Percentiles rank a stretch among this genome's conserved stretches.
These are phyloP conservation scores for Erpetoichthys calabaricus DNA, from an alignment of 2,797 vertebrate species.

Conservation along the genomic window DNA sequence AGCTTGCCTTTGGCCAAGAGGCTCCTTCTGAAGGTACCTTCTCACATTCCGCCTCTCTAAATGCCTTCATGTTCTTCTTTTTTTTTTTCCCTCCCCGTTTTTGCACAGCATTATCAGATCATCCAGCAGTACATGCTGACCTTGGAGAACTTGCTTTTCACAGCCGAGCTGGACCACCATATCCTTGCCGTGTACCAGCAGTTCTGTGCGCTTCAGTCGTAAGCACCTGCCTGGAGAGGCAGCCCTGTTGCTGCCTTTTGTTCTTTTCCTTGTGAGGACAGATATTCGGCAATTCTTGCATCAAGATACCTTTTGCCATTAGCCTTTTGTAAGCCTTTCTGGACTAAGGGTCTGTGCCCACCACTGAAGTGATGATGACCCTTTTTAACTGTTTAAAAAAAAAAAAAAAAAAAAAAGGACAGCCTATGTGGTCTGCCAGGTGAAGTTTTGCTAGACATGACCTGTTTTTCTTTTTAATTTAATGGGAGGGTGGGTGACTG, in stretches of 20 bases:
- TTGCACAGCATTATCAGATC: slow-evolving; percentile 76
- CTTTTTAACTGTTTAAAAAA: background rate
- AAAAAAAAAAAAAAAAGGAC: background rate
- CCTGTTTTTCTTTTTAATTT: background rate
- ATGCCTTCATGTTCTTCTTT: no score
- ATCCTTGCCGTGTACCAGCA: slow-evolving; percentile 95
- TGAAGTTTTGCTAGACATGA: slow-evolving; percentile 14
- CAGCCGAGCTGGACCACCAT: slow-evolving; percentile 87
- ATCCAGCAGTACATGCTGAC: slow-evolving; percentile 98
- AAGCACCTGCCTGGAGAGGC: slow-evolving; percentile 21
- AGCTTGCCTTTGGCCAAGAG: background rate
- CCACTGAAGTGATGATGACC: slow-evolving; percentile 21
- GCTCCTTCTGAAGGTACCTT: no score
- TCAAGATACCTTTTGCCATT: slow-evolving; percentile 31
- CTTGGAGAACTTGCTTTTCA: slow-evolving; percentile 94
- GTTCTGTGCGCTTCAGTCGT: slow-evolving; percentile 90
- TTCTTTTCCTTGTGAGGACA: background rate
- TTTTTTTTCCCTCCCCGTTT: background rate
- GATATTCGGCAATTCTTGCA: slow-evolving; percentile 22
- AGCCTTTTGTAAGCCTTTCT: slow-evolving; percentile 24
- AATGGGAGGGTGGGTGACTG: background rate
- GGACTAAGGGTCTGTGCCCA: slow-evolving; percentile 35
- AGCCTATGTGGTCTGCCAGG: background rate
- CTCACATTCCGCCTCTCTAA: no score
- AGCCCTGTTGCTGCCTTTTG: background rate